Evolutionary conservation across 2,113 vertebrate species (phyloP), one percentile per base, ranked within the genome.

Genomic region (Balaeniceps rex): DNA sequence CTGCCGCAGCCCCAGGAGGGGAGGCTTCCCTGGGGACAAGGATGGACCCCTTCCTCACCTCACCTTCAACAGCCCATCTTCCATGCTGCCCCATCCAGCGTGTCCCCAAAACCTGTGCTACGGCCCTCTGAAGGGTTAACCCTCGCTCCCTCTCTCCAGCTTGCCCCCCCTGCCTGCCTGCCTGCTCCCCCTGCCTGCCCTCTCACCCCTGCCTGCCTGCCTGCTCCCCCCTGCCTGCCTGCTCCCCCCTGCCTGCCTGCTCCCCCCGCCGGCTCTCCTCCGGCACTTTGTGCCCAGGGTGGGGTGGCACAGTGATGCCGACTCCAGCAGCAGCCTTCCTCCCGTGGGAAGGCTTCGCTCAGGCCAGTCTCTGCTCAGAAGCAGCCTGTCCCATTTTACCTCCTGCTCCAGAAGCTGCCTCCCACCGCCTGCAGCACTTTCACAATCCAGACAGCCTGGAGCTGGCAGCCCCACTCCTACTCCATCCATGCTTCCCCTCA

Each of bases 51-150:
- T 2, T 40, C 57, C 79, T 25, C 3, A 2, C 55, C 46, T 38
- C 46, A 1, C 60, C 52, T 40, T 13, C 60, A 24, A 2, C 26
- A 5, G 11, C 3, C 57, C 55, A 4, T 26, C 8, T 23, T 16
- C 54, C 5, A 0, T 5, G 44, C 70, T 33, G 34, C 42, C 60
- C 51, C 36, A 4, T 2, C 26, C 51, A 4, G 49, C 0, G 1
- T 5, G 11, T 6, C 51, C 31, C 42, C 31, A 36, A 25, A 40
- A 31, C 8, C 4, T 14, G 28, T 12, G 79, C 55, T 40, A 0
- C 1, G 9, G 55, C 31, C n/a, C 57, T 10, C 3, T 3, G 36
- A 31, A 46, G 54, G 46, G 42, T 16, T 36, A 36, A 38, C 9
- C 52, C 21, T 33, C 11, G 34, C 29, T 34, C 55, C 14, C 7